phyloP scores from a whole-genome alignment of 2,113 vertebrate species.

The Rhinoderma darwinii region DNA sequence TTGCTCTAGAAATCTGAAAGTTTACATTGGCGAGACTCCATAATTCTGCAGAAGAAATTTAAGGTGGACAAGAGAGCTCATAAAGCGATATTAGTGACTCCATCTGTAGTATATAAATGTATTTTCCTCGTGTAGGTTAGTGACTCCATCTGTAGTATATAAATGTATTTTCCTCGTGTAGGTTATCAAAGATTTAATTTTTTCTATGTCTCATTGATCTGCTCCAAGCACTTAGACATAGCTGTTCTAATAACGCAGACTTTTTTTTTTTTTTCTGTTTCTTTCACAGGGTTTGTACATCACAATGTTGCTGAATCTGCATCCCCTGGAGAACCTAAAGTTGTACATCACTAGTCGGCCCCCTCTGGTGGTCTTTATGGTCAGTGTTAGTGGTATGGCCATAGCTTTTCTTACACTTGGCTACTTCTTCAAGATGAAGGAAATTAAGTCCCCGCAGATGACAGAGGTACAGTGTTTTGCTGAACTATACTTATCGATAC shows the following conservation, averaged over 20 bases:
- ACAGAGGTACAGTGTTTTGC: slow-evolving; percentile 82
- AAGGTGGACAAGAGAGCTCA: not conserved
- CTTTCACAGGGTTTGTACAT: slow-evolving; percentile 69
- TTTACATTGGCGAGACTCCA: not conserved
- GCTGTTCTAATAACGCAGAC: too few relatives aligned
- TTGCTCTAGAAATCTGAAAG: not conserved
- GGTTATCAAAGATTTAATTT: not conserved
- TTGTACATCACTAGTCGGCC: slow-evolving; percentile 91
- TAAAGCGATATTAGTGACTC: too few relatives aligned
- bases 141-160: not conserved
- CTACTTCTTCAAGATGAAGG: slow-evolving; percentile 99
- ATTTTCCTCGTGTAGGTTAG: too few relatives aligned
- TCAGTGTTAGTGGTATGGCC: slow-evolving; percentile 95
- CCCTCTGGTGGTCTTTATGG: slow-evolving; percentile 97
- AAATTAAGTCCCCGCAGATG: slow-evolving; percentile 97
- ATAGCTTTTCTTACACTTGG: slow-evolving; percentile 96
- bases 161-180: not conserved
- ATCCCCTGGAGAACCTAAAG: slow-evolving; percentile 95
- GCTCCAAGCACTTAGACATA: not conserved
- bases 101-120: not conserved
- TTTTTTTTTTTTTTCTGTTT: slow-evolving; percentile 4
- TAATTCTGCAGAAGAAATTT: not conserved
- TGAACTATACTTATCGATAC: not conserved
- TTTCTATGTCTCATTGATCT: not conserved
- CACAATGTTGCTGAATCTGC: slow-evolving; percentile 78